These are phyloP conservation scores for Hirtodrosophila alboralis DNA, from an alignment of 2,888 invertebrate genomes.

Conservation along the genomic window DNA sequence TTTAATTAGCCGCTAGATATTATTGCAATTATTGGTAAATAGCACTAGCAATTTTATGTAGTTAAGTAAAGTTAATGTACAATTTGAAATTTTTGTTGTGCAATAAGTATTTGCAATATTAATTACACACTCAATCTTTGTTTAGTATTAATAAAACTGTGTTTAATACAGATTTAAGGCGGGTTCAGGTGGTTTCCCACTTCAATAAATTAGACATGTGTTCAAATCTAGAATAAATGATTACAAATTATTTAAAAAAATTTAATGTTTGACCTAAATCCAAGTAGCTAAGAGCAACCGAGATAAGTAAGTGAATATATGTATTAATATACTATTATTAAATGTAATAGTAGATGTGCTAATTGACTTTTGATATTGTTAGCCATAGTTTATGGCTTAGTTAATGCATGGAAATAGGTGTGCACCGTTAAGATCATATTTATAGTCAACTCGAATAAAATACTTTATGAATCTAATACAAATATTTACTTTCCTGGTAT, in stretches of 20 bases:
- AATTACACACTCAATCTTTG: constrained; percentile 6
- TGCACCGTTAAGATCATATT: neutral
- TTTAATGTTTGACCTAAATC: constrained; percentile 4
- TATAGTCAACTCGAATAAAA: constrained; percentile 3
- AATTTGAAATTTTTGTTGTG: neutral
- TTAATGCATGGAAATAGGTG: constrained; percentile 6
- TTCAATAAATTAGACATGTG: constrained; percentile 15
- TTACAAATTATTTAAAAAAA: neutral
- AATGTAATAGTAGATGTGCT: no score
- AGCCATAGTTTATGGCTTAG: constrained; percentile 13
- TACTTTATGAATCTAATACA: neutral
- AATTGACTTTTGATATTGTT: constrained; percentile 21
- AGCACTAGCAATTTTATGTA: constrained; percentile 26
- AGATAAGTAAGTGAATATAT: no score
- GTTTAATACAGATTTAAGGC: constrained; percentile 6
- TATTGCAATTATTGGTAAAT: constrained; percentile 35
- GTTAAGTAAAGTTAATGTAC: constrained; percentile 16
- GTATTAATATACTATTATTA: no score
- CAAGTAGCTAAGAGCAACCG: constrained; percentile 3
- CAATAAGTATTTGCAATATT: constrained; percentile 9
- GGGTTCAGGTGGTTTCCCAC: constrained; percentile 6
- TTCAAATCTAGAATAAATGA: no score
- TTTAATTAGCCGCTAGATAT: constrained; percentile 1
- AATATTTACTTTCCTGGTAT: constrained; percentile 35
- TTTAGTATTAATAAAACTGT: neutral